Evolutionary conservation across 2,797 vertebrate species (phyloP).

Genomic region (Scleropages formosus): DNA sequence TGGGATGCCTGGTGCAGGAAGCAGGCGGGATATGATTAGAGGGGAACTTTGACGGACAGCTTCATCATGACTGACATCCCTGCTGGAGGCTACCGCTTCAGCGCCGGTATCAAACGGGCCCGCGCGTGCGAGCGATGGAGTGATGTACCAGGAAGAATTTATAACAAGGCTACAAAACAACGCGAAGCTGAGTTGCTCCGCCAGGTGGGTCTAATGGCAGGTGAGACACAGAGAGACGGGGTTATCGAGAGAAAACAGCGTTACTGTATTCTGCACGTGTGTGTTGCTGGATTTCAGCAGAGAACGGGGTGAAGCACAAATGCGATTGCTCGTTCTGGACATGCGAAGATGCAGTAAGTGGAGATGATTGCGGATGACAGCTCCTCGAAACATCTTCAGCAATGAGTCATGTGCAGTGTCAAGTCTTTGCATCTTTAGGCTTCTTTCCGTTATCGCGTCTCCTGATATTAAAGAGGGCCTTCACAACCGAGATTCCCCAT

Average conservation of each 20-base stretch:
- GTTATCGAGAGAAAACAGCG: too few relatives aligned
- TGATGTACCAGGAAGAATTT: not conserved
- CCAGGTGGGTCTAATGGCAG: not conserved
- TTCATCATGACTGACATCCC: slow-evolving; percentile 51
- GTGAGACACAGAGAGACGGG: not conserved
- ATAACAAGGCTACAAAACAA: slow-evolving; percentile 11
- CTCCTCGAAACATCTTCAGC: too few relatives aligned
- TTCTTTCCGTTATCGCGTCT: not conserved
- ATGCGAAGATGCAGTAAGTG: too few relatives aligned
- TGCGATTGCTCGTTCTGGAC: too few relatives aligned
- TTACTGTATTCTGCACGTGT: too few relatives aligned
- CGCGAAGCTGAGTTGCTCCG: too few relatives aligned
- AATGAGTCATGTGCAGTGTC: too few relatives aligned
- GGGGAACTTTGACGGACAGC: slow-evolving; percentile 41
- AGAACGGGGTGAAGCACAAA: too few relatives aligned
- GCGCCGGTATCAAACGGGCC: not conserved
- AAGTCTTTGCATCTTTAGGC: not conserved
- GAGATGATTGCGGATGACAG: too few relatives aligned
- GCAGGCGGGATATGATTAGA: slow-evolving; percentile 33
- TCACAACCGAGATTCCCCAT: too few relatives aligned
- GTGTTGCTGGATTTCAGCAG: too few relatives aligned
- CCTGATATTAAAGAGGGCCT: not conserved
- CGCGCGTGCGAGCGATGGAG: slow-evolving; percentile 2
- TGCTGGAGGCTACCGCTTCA: slow-evolving; percentile 18
- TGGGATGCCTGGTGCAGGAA: slow-evolving; percentile 29